Evolutionary conservation across 2,888 invertebrate genomes (phyloP).

Genomic region (Tetanocera ferruginea): DNA sequence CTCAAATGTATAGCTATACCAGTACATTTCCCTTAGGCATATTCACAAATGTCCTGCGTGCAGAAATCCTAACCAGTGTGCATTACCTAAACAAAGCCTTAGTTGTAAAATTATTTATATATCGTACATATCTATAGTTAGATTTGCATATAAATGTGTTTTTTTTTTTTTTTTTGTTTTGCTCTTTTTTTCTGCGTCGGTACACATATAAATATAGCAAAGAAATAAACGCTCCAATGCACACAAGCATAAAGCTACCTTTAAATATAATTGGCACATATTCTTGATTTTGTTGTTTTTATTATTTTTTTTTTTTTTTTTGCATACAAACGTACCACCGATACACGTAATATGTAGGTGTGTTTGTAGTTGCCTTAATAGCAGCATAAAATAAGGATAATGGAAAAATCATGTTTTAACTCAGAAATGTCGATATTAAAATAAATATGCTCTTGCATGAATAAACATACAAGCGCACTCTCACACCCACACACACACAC

Average conservation of each 20-base stretch:
- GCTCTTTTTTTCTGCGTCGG: no score
- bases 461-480: not conserved
- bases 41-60: no score
- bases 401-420: constrained; percentile 20
- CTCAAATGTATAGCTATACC: no score
- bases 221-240: not conserved
- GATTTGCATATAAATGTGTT: no score
- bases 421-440: not conserved
- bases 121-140: no score
- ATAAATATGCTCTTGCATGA: not conserved
- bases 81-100: no score
- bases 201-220: not conserved
- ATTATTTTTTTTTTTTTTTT: not conserved
- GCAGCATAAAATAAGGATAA: constrained; percentile 15
- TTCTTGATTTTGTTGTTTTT: not conserved
- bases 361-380: not conserved
- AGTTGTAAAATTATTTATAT: no score
- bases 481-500: not conserved
- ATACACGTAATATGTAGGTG: not conserved
- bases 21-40: no score
- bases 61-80: no score
- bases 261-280: not conserved
- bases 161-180: no score
- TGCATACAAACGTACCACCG: not conserved
- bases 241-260: not conserved